phyloP scores from a whole-genome alignment of 2,888 invertebrate genomes.

The Trachelus troglodyta region DNA sequence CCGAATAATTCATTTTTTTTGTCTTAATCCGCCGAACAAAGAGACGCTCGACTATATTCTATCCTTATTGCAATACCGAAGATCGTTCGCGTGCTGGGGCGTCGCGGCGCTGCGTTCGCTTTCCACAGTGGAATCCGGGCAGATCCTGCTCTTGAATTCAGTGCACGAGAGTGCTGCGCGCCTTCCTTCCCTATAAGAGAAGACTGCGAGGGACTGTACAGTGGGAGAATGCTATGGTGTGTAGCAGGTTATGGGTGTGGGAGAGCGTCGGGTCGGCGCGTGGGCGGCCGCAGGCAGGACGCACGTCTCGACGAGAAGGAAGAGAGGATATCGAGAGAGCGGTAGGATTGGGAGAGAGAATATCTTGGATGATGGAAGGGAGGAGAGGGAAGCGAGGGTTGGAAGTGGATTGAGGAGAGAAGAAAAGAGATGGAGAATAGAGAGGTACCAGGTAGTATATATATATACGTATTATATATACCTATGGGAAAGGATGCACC shows the following conservation, averaged over 20 bases:
- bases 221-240: constrained; percentile 50
- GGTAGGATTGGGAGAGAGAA: constrained; percentile 22
- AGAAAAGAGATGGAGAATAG: constrained; percentile 23
- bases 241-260: constrained; percentile 35
- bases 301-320: constrained; percentile 56
- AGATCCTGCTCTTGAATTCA: constrained; percentile 16
- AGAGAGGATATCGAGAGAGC: constrained; percentile 39
- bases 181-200: constrained; percentile 40
- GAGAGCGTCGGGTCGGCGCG: constrained; percentile 64
- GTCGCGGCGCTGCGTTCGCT: not conserved
- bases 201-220: constrained; percentile 24
- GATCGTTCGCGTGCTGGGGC: not conserved
- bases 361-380: constrained; percentile 22
- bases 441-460: not conserved
- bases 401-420: constrained; percentile 20
- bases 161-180: constrained; percentile 30
- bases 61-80: not conserved
- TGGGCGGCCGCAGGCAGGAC: constrained; percentile 66
- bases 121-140: not conserved
- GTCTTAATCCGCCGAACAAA: not conserved
- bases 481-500: constrained; percentile 46
- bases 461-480: not conserved
- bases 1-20: not conserved
- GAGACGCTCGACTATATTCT: not conserved
- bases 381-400: constrained; percentile 18